Percentiles rank a stretch among this genome's conserved stretches.
phyloP scores from a whole-genome alignment of 92 coral and sea anemone species.

The Zoanthus gigantus region DNA sequence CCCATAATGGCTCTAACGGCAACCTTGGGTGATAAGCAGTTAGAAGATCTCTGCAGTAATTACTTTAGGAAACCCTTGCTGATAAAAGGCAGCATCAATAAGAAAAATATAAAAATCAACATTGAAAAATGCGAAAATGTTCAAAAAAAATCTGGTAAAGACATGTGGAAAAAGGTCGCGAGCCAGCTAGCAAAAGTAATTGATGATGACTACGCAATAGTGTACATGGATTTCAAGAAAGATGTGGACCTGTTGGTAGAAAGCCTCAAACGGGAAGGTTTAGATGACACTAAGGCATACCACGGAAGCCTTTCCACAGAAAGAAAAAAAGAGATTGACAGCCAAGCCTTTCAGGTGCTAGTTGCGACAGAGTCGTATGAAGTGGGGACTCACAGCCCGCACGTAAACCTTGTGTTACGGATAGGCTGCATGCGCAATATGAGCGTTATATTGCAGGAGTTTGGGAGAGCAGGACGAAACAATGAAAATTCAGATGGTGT shows the following conservation, averaged over 20 bases:
- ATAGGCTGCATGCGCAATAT: conserved; percentile 53
- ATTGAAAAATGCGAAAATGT: not conserved
- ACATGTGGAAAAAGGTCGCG: conserved; percentile 16
- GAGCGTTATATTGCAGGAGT: conserved; percentile 53
- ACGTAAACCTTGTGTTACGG: conserved; percentile 51
- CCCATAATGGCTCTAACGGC: not conserved
- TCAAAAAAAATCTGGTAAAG: not conserved
- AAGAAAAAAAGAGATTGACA: conserved; percentile 36
- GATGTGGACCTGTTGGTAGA: conserved; percentile 46
- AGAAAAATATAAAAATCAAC: not conserved
- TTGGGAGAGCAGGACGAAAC: conserved; percentile 30
- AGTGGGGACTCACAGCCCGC: conserved; percentile 75
- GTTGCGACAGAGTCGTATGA: conserved; percentile 73
- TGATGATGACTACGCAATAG: conserved; percentile 30
- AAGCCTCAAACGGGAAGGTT: conserved; percentile 20
- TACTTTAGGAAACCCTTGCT: not conserved
- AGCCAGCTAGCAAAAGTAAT: not conserved
- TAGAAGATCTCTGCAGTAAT: not conserved
- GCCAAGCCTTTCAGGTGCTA: conserved; percentile 54
- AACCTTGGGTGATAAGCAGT: not conserved
- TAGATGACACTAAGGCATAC: conserved; percentile 43
- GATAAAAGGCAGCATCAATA: not conserved
- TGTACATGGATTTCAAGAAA: conserved; percentile 42
- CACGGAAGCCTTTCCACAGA: conserved; percentile 51
- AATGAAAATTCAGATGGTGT: conserved; percentile 5